Evolutionary conservation across 1,140 invertebrate species (phyloP), one percentile per base, ranked within the genome.

Genomic region (Procambarus virginalis): DNA sequence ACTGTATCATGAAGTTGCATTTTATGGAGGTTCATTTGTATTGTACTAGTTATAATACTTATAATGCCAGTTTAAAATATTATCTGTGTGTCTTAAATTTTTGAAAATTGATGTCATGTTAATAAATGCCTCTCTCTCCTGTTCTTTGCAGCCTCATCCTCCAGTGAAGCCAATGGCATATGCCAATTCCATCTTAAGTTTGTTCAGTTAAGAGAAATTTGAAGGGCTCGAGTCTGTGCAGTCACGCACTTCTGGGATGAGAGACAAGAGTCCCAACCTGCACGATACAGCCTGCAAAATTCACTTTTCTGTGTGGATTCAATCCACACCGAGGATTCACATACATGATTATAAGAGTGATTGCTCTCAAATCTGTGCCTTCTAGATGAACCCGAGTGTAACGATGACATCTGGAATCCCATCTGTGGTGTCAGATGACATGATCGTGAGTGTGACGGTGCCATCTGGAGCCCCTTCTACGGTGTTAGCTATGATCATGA

Each of bases 141-240:
- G 93, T 94, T 94, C 93, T 92, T 96, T 97, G 92, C 95, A 98
- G 97, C 97, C 97, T 93, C 98, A 99, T 96, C 98, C 98, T 17
- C 96, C 98, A 93, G 97, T 99, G 75, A 98, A 97, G 94, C 98
- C 98, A 87, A 99, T 99, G 98, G 97, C 96, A 60, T 99, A 99
- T 94, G 98, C 98, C 92, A 96, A 96, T 94, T 96, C 96, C 92
- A 93, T 97, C 93, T 92, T 96, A 91, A 95, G 95, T 93, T 94
- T 95, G 93, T 95, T 96, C 94, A 95, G 94, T 94, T 86, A 88
- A 92, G 48, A 78, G 60, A 55, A n/a, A 22, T 2, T 34, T 34
- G 5, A 20, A 34, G n/a, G 22, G 8, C 0, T 73, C n/a, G 22
- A 73, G 68, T 34, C 5, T 34, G 20, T 34, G 2, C 22, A 73